These are phyloP conservation scores for Gymnarchus niloticus DNA, from an alignment of 2,113 vertebrate species.

Conservation along the genomic window DNA sequence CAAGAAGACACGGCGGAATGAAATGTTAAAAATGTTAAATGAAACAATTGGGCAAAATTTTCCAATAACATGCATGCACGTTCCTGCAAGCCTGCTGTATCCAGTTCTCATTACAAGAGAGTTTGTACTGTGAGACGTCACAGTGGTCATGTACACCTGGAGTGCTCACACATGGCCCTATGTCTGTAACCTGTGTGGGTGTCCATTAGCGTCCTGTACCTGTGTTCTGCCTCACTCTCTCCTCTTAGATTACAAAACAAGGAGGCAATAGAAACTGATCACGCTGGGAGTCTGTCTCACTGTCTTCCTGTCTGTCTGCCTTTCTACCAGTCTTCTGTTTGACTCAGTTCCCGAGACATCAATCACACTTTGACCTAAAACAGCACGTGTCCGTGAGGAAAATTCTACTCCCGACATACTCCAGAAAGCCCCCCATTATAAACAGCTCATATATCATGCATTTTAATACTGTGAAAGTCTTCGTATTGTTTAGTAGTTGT, in stretches of 20 bases:
- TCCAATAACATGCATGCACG: too few species aligned
- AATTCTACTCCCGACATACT: neutral
- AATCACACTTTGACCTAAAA: neutral
- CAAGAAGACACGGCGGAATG: neutral
- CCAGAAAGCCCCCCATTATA: neutral
- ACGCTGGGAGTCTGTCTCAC: neutral
- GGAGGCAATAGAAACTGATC: neutral
- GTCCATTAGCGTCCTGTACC: neutral
- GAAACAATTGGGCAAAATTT: too few species aligned
- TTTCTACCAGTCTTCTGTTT: neutral
- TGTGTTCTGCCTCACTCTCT: neutral
- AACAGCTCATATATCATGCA: neutral
- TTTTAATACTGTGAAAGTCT: slow-evolving; percentile 18
- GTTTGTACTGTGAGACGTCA: neutral
- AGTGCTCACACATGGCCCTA: neutral
- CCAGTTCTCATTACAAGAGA: neutral
- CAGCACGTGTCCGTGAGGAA: neutral
- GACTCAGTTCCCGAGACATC: neutral
- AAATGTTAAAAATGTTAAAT: too few species aligned
- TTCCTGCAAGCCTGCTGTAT: neutral
- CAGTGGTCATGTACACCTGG: neutral
- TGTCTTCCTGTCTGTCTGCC: neutral
- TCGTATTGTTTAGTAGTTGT: neutral
- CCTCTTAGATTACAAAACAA: neutral
- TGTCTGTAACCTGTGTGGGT: neutral